These are phyloP conservation scores for Limosa lapponica DNA, from an alignment of 2,797 vertebrate genomes.

Conservation along the genomic window DNA sequence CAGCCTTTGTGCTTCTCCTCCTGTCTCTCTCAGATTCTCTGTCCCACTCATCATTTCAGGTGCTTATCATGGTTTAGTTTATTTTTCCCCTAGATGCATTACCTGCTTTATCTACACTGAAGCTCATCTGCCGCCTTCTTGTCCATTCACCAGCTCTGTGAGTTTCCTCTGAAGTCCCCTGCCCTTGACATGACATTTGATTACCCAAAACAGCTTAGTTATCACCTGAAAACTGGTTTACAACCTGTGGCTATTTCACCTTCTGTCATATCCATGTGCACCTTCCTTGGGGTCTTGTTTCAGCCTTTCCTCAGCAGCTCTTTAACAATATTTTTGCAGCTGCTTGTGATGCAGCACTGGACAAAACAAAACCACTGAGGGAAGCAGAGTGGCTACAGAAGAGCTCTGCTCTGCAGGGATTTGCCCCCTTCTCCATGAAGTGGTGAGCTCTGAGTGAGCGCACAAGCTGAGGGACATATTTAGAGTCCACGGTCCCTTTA, in stretches of 20 bases:
- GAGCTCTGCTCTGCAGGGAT: background rate
- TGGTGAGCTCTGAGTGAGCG: background rate
- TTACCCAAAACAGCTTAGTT: background rate
- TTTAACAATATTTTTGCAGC: background rate
- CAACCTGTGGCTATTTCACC: background rate
- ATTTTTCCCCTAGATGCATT: background rate
- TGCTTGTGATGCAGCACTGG: rapidly evolving
- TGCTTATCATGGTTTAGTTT: background rate
- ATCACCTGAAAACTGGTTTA: background rate
- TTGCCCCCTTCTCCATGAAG: background rate
- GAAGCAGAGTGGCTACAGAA: background rate
- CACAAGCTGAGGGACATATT: background rate
- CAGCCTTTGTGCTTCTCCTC: background rate
- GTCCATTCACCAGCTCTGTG: background rate
- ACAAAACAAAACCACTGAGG: background rate
- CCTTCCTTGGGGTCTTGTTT: background rate
- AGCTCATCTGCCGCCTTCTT: background rate
- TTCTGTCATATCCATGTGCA: background rate
- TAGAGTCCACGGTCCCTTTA: background rate
- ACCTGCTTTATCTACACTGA: background rate
- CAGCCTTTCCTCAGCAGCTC: background rate
- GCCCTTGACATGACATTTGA: background rate
- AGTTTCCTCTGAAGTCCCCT: background rate
- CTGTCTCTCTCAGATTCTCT: background rate
- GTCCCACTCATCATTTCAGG: background rate